A percentile compares a stretch with the other conserved stretches of the same genome.
These are phyloP conservation scores for Palythoa grandiflora DNA, from an alignment of 92 coral and sea anemone species.

Conservation along the genomic window DNA sequence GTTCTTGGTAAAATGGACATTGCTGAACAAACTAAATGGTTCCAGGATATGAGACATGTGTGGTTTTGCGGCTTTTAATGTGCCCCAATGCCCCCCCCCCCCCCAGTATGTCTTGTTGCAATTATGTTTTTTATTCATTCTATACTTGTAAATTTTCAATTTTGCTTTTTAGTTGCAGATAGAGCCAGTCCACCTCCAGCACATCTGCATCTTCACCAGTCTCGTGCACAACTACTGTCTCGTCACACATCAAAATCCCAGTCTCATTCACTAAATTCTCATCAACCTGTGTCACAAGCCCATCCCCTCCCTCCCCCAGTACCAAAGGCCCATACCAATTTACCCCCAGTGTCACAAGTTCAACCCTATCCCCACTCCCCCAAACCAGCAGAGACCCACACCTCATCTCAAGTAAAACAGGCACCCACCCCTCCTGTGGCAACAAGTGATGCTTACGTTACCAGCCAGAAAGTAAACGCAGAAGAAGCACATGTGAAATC, in stretches of 20 bases:
- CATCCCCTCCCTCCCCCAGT: constrained; percentile 12
- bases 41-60: no score
- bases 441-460: background rate
- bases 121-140: background rate
- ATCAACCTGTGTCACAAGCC: background rate
- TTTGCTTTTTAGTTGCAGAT: constrained; percentile 40
- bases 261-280: constrained; percentile 14
- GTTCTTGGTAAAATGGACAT: no score
- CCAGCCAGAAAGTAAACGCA: background rate
- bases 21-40: no score
- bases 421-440: background rate
- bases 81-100: no score
- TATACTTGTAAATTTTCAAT: background rate
- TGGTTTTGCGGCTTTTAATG: no score
- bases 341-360: background rate
- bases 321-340: background rate
- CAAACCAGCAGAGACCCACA: background rate
- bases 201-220: constrained; percentile 29
- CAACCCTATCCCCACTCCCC: constrained; percentile 1
- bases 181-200: constrained; percentile 41
- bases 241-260: constrained; percentile 4
- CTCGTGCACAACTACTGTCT: background rate
- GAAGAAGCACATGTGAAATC: constrained; percentile 6
- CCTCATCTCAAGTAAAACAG: constrained; percentile 5
- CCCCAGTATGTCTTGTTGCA: no score